These are phyloP conservation scores for Orthochromis malagaraziensis DNA, from an alignment of 2,113 vertebrate species.

Conservation along the genomic window DNA sequence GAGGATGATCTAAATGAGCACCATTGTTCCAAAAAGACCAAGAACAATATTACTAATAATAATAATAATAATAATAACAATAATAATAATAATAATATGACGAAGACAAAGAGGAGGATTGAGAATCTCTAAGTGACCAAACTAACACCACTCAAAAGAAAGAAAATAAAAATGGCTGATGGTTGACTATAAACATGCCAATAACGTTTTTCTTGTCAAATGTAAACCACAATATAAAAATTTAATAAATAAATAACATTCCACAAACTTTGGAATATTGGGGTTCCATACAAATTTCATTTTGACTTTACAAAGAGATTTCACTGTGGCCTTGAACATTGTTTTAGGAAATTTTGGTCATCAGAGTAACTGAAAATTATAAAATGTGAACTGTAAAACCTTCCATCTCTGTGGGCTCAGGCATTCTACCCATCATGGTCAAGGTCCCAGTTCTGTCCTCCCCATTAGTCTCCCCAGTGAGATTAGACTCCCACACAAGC, in stretches of 20 bases:
- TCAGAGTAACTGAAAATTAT: slow-evolving; percentile 4
- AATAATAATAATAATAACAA: background rate
- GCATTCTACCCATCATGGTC: slow-evolving; percentile 26
- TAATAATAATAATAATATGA: background rate
- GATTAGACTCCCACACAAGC: background rate
- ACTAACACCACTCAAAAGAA: background rate
- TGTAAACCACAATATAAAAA: background rate
- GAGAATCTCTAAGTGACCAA: background rate
- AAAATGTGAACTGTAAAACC: background rate
- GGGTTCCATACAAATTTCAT: background rate
- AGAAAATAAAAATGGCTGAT: background rate
- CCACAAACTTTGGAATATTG: background rate
- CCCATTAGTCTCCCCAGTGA: slow-evolving; percentile 40
- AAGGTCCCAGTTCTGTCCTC: slow-evolving; percentile 61
- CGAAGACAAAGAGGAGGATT: background rate
- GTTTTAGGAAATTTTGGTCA: background rate
- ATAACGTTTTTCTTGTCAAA: background rate
- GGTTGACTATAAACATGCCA: background rate
- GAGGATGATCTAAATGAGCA: background rate
- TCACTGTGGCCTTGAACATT: background rate
- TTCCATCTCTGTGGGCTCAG: slow-evolving; percentile 5
- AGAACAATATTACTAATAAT: rapidly evolving
- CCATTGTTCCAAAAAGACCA: background rate
- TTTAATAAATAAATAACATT: background rate
- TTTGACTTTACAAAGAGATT: background rate